phyloP scores from a whole-genome alignment of 2,113 vertebrate genomes.

The Smithornis capensis region DNA sequence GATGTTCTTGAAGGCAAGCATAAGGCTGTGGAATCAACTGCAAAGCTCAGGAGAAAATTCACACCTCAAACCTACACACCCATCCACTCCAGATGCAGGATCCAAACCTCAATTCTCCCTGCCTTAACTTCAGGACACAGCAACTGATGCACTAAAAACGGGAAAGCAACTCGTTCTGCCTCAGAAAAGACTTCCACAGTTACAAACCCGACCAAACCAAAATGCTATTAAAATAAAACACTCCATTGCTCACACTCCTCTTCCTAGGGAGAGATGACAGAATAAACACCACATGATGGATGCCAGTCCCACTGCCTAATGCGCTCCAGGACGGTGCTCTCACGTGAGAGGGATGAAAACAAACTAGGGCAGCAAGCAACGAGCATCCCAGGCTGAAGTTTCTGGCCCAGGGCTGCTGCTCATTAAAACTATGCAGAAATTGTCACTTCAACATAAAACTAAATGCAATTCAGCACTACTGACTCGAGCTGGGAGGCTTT shows the following conservation, averaged over 20 bases:
- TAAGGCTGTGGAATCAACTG: not conserved
- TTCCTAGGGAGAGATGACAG: slow-evolving; percentile 44
- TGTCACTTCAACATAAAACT: slow-evolving; percentile 33
- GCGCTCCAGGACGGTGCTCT: not conserved
- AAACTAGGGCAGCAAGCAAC: not conserved
- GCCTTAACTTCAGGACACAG: not conserved
- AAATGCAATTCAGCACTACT: slow-evolving; percentile 39
- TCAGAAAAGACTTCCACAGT: not conserved
- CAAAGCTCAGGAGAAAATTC: not conserved
- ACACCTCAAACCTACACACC: too few species aligned
- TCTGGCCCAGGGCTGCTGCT: slow-evolving; percentile 34
- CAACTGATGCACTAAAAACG: not conserved
- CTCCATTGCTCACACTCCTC: slow-evolving; percentile 21
- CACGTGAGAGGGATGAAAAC: not conserved
- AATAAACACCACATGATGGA: slow-evolving; percentile 21
- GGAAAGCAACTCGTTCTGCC: not conserved
- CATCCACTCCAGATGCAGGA: not conserved
- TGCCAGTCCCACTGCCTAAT: not conserved
- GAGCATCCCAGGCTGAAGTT: slow-evolving; percentile 8
- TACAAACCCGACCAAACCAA: not conserved
- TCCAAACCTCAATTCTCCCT: not conserved
- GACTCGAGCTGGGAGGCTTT: not conserved
- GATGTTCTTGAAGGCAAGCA: not conserved
- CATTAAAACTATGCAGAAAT: slow-evolving; percentile 46
- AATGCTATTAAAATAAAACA: slow-evolving; percentile 48